These are phyloP conservation scores for Trinorchestia longiramus DNA, from an alignment of 1,140 invertebrate genomes.

Conservation along the genomic window DNA sequence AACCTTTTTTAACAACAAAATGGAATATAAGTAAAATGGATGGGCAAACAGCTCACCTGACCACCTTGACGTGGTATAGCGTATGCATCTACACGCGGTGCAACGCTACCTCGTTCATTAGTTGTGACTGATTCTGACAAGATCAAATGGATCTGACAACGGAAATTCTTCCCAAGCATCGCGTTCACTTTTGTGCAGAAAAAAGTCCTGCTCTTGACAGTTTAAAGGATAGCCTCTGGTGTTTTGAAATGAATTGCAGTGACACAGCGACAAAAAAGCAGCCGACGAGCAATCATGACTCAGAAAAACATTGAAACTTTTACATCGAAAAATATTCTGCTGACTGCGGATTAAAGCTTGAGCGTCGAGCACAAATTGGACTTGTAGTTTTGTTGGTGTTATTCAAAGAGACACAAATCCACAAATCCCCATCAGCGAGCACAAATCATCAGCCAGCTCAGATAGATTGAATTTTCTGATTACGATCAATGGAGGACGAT, in stretches of 20 bases:
- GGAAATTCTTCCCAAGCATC: neutral
- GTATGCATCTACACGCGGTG: neutral
- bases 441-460: neutral
- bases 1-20: neutral
- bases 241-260: constrained; percentile 47
- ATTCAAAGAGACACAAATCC: neutral
- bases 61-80: neutral
- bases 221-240: constrained; percentile 10
- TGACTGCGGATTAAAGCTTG: neutral
- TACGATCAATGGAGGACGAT: neutral
- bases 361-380: constrained; percentile 24
- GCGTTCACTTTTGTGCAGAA: neutral
- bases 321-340: neutral
- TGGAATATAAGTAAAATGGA: neutral
- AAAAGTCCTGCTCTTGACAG: constrained; percentile 24
- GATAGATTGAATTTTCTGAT: neutral
- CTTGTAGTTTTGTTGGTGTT: neutral
- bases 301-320: constrained; percentile 24
- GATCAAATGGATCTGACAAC: constrained; percentile 29
- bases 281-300: neutral
- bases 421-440: neutral
- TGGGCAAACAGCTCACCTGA: neutral
- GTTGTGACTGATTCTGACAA: neutral
- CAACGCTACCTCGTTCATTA: neutral
- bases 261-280: neutral